phyloP scores from a whole-genome alignment of 2,797 vertebrate species.

The Limnodromus scolopaceus region DNA sequence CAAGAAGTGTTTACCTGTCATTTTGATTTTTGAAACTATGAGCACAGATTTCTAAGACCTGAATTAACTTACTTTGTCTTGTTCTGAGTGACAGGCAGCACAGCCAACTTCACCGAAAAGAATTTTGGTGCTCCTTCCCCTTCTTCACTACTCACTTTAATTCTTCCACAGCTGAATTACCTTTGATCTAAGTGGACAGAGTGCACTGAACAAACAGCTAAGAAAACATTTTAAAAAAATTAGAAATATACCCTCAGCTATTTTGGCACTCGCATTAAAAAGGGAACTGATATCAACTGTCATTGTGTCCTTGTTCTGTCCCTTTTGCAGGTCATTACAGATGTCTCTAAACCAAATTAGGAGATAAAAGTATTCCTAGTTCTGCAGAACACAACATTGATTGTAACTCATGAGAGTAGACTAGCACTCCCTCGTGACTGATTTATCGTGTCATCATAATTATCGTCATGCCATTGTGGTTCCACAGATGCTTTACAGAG shows the following conservation, averaged over 20 bases:
- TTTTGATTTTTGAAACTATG: neutral
- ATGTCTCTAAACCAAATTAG: conserved; percentile 12
- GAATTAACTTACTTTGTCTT: neutral
- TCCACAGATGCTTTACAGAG: conserved; percentile 24
- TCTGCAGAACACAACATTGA: conserved; percentile 21
- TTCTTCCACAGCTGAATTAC: neutral
- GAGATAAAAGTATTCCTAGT: conserved; percentile 15
- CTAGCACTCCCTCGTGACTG: conserved; percentile 32
- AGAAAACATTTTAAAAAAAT: neutral
- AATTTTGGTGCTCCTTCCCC: neutral
- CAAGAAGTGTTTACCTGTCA: neutral
- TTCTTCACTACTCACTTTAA: neutral
- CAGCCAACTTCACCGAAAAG: neutral
- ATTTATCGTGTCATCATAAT: conserved; percentile 41
- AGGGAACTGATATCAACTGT: neutral
- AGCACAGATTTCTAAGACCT: neutral
- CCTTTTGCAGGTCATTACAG: neutral
- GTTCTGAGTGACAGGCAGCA: neutral
- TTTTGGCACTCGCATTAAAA: neutral
- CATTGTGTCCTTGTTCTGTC: neutral
- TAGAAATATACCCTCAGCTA: neutral
- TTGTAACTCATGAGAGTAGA: conserved; percentile 19
- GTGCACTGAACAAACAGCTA: neutral
- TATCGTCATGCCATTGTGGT: neutral
- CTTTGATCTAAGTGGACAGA: neutral